Percentiles rank a stretch among this genome's conserved stretches.
Evolutionary conservation across 2,113 vertebrate genomes (phyloP).

Genomic region (Halichoerus grypus): DNA sequence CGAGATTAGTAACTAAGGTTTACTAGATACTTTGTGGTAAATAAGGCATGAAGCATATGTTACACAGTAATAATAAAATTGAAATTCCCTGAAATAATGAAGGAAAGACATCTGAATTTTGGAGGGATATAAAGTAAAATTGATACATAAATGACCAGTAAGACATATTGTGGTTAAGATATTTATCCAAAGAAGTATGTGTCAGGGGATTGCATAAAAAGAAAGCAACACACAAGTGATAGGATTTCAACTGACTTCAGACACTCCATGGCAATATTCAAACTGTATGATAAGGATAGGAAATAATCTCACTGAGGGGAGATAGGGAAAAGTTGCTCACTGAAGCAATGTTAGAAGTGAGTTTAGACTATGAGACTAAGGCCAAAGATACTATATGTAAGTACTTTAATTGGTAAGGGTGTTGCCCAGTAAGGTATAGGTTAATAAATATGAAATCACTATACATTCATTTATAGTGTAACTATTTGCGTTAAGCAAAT

Average conservation of each 20-base stretch:
- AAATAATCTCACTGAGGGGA: background rate
- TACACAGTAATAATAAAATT: background rate
- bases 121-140: background rate
- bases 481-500: background rate
- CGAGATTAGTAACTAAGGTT: background rate
- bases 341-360: background rate
- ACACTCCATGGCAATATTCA: background rate
- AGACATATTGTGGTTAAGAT: background rate
- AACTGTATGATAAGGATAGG: background rate
- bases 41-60: background rate
- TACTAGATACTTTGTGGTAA: background rate
- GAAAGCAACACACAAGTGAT: background rate
- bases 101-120: background rate
- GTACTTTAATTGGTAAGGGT: background rate
- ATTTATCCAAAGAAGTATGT: background rate
- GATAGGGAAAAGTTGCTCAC: background rate
- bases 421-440: background rate
- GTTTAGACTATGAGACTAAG: background rate
- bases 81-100: conserved; percentile 39
- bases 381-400: background rate
- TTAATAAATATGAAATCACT: background rate
- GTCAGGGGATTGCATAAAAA: background rate
- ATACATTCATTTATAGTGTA: background rate
- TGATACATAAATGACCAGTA: background rate
- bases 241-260: background rate